Evolutionary conservation across 37 sponge, comb jelly and placozoan genomes (phyloP), one percentile per base, ranked within the genome.

Genomic region (Hormiphora californensis): DNA sequence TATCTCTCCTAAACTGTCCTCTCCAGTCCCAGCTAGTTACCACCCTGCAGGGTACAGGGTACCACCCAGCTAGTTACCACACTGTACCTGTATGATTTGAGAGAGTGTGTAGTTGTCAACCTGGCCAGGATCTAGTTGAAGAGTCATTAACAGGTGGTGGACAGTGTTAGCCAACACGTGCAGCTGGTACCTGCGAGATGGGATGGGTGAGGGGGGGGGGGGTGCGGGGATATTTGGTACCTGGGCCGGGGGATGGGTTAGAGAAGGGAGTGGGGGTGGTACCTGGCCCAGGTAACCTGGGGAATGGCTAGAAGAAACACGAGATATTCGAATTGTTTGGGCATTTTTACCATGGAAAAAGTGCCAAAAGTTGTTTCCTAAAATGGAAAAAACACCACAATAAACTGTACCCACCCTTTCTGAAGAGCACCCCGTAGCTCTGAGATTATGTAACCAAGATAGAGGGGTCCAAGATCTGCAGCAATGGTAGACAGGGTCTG

Each of bases 401-500:
- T n/a, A n/a, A n/a, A n/a, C n/a, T n/a, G 12, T 8, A 17, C 21
- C 17, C 23, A 73, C 81, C 81, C 81, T 36, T 73, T 73, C 12
- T 43, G 17, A 4, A 73, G 81, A 73, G 81, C 81, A 4, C 36
- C 32, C n/a, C 46, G 9, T 22, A 73, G 81, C 43, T 73, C 81
- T 27, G 81, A 73, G 9, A 73, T 8, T 4, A 73, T 73, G 81
- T 73, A 73, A 40, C 36, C 32, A 9, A 73, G 44, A 46, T 73
- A 73, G 11, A 73, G 44, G 15, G 41, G 81, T 8, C 81, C 81
- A 3, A 73, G 44, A 73, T 28, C 43, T 11, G 40, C 8, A 9
- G 81, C 41, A 19, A 73, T 73, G 2, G 81, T 73, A 28, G 81
- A 73, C 3, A 73, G 44, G 1, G 81, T 73, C 46, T 73, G 81